Evolutionary conservation across 1,140 invertebrate species (phyloP), one percentile per base, ranked within the genome.

Genomic region (Frieseomelitta varia): DNA sequence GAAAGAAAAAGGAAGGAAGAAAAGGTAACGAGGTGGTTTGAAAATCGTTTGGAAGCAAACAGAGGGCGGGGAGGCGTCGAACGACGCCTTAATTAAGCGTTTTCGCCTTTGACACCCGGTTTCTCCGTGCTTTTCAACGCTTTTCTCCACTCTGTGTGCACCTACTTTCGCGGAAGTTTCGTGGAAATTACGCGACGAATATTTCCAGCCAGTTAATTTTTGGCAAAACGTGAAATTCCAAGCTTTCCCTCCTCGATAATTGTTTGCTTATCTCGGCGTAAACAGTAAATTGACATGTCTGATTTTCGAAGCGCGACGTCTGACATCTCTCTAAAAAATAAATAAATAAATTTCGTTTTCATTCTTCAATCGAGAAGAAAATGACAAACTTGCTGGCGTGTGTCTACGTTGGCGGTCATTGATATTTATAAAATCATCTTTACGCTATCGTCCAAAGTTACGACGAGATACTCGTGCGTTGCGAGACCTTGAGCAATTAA

Each of bases 341-440:
- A 58, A 61, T 61, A 61, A 61, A 61, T 61, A n/a, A n/a, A n/a
- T n/a, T n/a, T n/a, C 58, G 58, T 12, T 21, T n/a, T 61, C 24
- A n/a, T 61, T 61, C 12, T 24, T n/a, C 58, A 10, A 61, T 11
- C n/a, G n/a, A 19, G 12, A 61, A 24, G 6, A n/a, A 39, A 21
- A 61, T n/a, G 30, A 47, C 4, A 58, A 47, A 61, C 61, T 34
- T 47, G 17, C 34, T 76, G 73, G 55, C 73, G 53, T 19, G 55
- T 21, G 55, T n/a, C 39, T 47, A 47, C 19, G 19, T 19, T 30
- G 12, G 47, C 30, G 74, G n/a, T 77, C 74, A 77, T 77, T 63
- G 30, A 63, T 77, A 77, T 77, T 77, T 77, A 77, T 77, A 77
- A 8, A 63, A 63, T 27, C 34, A 65, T 27, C 58, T 63, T 51